Evolutionary conservation across 2,113 vertebrate genomes (phyloP).

Genomic region (Phylloscopus trochilus): DNA sequence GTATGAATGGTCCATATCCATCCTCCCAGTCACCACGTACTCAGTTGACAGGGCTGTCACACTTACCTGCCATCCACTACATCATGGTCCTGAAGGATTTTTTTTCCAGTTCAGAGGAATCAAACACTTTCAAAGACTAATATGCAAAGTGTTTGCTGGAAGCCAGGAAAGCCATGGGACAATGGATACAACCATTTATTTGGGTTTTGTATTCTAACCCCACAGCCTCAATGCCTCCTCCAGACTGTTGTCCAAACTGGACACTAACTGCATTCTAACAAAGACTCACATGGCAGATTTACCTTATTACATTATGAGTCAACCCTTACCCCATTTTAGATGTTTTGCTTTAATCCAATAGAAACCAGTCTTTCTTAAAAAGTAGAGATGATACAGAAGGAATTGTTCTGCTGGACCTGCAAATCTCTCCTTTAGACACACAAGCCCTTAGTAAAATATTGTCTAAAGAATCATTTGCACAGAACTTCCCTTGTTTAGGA

Average conservation of each 20-base stretch:
- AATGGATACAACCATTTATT: neutral
- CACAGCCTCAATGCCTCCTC: neutral
- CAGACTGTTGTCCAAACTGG: neutral
- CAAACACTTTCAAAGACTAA: neutral
- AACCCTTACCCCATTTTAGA: neutral
- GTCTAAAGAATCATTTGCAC: neutral
- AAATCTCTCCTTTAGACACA: neutral
- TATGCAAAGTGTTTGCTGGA: neutral
- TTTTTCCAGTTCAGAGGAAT: neutral
- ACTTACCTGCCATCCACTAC: neutral
- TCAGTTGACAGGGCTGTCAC: neutral
- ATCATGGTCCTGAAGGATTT: neutral
- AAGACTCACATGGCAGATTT: neutral
- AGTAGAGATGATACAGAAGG: neutral
- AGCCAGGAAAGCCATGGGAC: neutral
- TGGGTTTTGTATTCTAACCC: neutral
- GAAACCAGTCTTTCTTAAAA: neutral
- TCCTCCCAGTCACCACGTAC: neutral
- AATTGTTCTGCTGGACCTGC: neutral
- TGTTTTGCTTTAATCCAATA: neutral
- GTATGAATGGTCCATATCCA: neutral
- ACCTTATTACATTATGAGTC: neutral
- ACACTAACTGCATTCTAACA: neutral
- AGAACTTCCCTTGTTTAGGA: neutral
- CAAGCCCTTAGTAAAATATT: neutral